A percentile compares a stretch with the other conserved stretches of the same genome.
Evolutionary conservation across 2,797 vertebrate species (phyloP).

Genomic region (Smutsia temminckii): DNA sequence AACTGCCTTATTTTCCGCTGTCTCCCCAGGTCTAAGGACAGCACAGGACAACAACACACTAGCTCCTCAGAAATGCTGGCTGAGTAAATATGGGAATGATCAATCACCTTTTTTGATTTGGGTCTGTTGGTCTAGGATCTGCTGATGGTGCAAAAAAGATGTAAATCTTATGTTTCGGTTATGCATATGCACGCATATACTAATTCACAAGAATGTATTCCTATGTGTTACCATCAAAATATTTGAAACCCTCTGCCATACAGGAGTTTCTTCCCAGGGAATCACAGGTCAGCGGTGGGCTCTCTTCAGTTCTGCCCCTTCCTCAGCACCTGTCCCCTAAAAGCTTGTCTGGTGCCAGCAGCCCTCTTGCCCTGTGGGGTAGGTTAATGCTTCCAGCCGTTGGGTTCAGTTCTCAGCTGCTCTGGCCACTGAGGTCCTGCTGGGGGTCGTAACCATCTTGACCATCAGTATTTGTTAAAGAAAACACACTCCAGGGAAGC

Average conservation of each 20-base stretch:
- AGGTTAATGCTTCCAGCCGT: background rate
- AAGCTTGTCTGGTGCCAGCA: background rate
- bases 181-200: background rate
- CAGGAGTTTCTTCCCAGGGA: background rate
- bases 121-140: background rate
- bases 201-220: background rate
- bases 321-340: background rate
- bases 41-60: no score
- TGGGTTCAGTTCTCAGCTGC: background rate
- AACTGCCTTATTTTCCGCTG: background rate
- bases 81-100: background rate
- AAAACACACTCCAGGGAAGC: background rate
- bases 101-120: background rate
- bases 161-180: background rate
- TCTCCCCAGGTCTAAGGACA: background rate
- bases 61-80: background rate
- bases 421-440: background rate
- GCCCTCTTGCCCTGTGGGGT: background rate
- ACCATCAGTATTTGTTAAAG: background rate
- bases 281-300: background rate
- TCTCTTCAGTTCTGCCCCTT: background rate
- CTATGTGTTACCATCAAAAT: background rate
- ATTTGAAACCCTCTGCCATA: background rate
- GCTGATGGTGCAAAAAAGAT: background rate
- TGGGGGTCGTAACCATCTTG: background rate